These are phyloP conservation scores for Columbina picui DNA, from an alignment of 2,113 vertebrate genomes.

Conservation along the genomic window DNA sequence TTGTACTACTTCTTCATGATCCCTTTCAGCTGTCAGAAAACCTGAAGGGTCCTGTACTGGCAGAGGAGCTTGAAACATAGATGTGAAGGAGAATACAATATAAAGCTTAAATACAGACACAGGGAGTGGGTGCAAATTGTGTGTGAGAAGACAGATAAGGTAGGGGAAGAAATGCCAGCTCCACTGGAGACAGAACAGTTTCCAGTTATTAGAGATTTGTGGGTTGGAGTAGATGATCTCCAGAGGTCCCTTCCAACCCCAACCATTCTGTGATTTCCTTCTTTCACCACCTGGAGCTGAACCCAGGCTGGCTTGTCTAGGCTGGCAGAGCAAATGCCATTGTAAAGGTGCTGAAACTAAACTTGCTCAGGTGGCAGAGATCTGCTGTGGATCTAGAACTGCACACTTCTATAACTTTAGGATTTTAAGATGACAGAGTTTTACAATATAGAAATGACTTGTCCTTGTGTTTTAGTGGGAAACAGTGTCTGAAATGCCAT, in stretches of 20 bases:
- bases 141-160: neutral
- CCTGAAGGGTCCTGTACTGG: neutral
- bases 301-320: neutral
- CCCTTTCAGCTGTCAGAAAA: neutral
- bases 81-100: neutral
- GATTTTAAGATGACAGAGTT: neutral
- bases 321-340: neutral
- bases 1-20: neutral
- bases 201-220: neutral
- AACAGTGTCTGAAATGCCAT: neutral
- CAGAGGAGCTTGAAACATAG: neutral
- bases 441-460: neutral
- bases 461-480: neutral
- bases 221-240: too few species aligned
- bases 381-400: neutral
- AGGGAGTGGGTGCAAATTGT: neutral
- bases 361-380: neutral
- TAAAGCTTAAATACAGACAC: neutral
- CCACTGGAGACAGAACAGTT: neutral
- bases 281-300: neutral
- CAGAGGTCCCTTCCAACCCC: too few species aligned
- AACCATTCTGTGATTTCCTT: neutral
- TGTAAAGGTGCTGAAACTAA: neutral
- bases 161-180: neutral
- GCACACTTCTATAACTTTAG: neutral